Percentiles rank a stretch among this genome's conserved stretches.
phyloP scores from a whole-genome alignment of 2,113 vertebrate species.

The Toxostoma redivivum region DNA sequence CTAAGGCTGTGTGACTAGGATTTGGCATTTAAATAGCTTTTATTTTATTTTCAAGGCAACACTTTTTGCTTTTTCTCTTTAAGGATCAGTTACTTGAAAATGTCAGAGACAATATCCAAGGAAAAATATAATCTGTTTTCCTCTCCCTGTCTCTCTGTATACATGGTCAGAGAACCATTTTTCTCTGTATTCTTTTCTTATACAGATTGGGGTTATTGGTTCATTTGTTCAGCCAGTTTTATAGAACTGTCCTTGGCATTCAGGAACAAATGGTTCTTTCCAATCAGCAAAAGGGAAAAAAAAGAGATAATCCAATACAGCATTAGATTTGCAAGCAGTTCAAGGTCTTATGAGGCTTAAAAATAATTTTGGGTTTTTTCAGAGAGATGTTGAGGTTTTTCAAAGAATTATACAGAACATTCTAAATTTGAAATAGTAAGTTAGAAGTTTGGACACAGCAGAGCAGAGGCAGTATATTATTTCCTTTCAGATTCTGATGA shows the following conservation, averaged over 20 bases:
- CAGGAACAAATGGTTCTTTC: slow-evolving; percentile 18
- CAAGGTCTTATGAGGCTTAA: slow-evolving; percentile 3
- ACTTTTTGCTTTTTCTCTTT: background rate
- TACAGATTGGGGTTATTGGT: background rate
- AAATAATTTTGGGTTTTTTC: background rate
- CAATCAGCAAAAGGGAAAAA: slow-evolving; percentile 43
- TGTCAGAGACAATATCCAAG: background rate
- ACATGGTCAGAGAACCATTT: background rate
- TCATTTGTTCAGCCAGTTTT: slow-evolving; percentile 41
- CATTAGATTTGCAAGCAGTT: slow-evolving; percentile 30
- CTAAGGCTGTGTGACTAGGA: background rate
- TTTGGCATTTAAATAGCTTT: background rate
- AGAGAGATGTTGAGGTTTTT: background rate
- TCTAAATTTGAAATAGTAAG: background rate
- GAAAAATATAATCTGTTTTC: background rate
- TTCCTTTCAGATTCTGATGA: background rate
- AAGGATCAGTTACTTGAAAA: background rate
- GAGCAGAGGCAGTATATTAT: background rate
- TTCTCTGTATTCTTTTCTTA: background rate
- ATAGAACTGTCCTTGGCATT: slow-evolving; percentile 28
- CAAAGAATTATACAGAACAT: background rate
- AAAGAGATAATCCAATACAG: slow-evolving; percentile 38
- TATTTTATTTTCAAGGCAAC: background rate
- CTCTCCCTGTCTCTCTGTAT: background rate
- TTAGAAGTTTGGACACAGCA: background rate